These are phyloP conservation scores for Anorthoa munda DNA, from an alignment of 2,888 invertebrate species.

Conservation along the genomic window DNA sequence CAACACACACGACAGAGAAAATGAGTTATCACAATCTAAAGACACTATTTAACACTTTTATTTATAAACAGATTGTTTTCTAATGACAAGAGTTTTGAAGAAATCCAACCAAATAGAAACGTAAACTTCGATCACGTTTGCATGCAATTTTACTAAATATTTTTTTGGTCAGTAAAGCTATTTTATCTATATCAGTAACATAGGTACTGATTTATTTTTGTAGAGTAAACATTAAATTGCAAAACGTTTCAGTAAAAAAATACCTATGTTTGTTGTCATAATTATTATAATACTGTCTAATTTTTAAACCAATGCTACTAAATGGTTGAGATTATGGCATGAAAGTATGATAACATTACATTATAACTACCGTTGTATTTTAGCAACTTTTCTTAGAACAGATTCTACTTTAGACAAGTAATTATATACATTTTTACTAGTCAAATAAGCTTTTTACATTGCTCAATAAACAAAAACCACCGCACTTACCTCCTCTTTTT, in stretches of 20 bases:
- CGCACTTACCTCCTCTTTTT: constrained; percentile 88
- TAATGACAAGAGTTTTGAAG: constrained; percentile 8
- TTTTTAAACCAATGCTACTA: constrained; percentile 5
- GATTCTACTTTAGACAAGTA: constrained; percentile 36
- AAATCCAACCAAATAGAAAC: constrained; percentile 43
- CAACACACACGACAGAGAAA: constrained; percentile 74
- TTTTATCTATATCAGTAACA: background rate
- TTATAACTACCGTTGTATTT: background rate
- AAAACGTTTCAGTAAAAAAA: background rate
- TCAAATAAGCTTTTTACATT: constrained; percentile 75
- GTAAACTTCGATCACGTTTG: background rate
- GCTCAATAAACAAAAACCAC: constrained; percentile 37
- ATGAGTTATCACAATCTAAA: constrained; percentile 66
- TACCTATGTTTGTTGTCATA: too few relatives aligned
- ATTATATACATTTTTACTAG: constrained; percentile 48
- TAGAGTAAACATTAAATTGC: background rate
- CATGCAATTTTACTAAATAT: background rate
- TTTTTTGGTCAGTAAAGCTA: background rate
- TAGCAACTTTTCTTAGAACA: constrained; percentile 5
- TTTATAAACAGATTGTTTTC: constrained; percentile 28
- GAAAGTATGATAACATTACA: constrained; percentile 2
- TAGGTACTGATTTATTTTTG: background rate
- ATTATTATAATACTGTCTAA: background rate
- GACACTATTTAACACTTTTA: constrained; percentile 40
- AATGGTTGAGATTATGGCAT: constrained; percentile 16